Percentiles rank a stretch among this genome's conserved stretches.
phyloP scores from a whole-genome alignment of 2,113 vertebrate genomes.

The Conger conger region DNA sequence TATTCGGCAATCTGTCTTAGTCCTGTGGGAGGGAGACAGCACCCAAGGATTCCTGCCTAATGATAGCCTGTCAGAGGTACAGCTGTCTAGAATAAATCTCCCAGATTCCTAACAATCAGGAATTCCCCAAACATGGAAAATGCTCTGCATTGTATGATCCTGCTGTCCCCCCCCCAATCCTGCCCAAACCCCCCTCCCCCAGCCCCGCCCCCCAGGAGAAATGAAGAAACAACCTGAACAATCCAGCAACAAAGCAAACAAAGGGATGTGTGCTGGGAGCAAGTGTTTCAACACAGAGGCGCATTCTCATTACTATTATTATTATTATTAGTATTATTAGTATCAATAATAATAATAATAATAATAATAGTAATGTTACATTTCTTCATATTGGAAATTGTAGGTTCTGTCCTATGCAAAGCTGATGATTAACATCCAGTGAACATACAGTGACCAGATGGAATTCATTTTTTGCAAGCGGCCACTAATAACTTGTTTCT shows the following conservation, averaged over 20 bases:
- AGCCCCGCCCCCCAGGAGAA: constrained; percentile 31
- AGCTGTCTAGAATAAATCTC: constrained; percentile 80
- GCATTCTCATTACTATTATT: too few species aligned
- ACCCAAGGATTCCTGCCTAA: constrained; percentile 75
- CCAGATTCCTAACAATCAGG: constrained; percentile 66
- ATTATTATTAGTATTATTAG: too few species aligned
- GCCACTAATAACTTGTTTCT: neutral
- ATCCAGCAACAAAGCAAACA: too few species aligned
- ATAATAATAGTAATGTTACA: too few species aligned
- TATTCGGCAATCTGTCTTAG: constrained; percentile 70
- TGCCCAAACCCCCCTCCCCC: constrained; percentile 5
- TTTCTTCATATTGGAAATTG: neutral
- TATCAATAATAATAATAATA: too few species aligned
- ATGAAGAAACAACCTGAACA: too few species aligned
- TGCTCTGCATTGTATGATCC: constrained; percentile 40
- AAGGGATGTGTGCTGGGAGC: too few species aligned
- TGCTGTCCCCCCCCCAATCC: constrained; percentile 23
- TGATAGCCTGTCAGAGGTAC: constrained; percentile 77
- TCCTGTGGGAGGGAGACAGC: constrained; percentile 68
- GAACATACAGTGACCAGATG: neutral
- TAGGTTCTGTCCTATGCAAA: neutral
- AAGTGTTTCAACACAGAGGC: too few species aligned
- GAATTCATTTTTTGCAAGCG: neutral
- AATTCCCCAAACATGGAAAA: constrained; percentile 66
- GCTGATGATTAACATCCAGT: neutral